These are phyloP conservation scores for Muraenolepis orangiensis DNA, from an alignment of 2,797 vertebrate genomes.

Conservation along the genomic window DNA sequence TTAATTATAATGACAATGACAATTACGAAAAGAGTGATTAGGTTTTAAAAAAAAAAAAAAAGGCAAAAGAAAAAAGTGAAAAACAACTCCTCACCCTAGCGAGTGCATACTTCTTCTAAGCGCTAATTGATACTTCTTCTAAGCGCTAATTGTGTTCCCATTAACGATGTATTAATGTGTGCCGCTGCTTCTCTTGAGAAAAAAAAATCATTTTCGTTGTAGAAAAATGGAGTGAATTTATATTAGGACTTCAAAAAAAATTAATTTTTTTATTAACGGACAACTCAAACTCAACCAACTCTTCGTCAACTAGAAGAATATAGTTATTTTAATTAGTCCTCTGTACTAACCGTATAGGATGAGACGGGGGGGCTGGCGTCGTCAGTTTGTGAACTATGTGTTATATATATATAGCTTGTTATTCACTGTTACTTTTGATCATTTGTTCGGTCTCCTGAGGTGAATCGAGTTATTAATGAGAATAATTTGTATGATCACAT, in stretches of 20 bases:
- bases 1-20: constrained; percentile 80
- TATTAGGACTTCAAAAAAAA: constrained; percentile 96
- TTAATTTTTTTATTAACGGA: too few relatives aligned
- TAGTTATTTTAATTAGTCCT: constrained; percentile 99
- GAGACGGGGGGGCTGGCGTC: constrained; percentile 92
- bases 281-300: too few relatives aligned
- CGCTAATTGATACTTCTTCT: constrained; percentile 95
- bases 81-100: constrained; percentile 89
- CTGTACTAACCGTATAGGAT: constrained; percentile 99
- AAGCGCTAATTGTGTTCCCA: constrained; percentile 98
- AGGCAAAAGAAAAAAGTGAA: constrained; percentile 86
- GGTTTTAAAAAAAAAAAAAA: constrained; percentile 75
- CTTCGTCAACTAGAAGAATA: constrained; percentile 95
- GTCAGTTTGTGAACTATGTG: constrained; percentile 99
- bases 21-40: constrained; percentile 87
- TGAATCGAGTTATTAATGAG: constrained; percentile 99
- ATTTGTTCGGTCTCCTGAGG: constrained; percentile 99
- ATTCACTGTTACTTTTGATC: constrained; percentile 99
- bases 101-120: constrained; percentile 93
- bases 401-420: constrained; percentile 99
- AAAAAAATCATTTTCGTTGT: constrained; percentile 99
- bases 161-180: constrained; percentile 96
- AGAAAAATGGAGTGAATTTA: constrained; percentile 99
- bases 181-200: constrained; percentile 99
- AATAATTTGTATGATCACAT: constrained; percentile 99